phyloP scores from a whole-genome alignment of 2,797 vertebrate species.

The Sebastes flavidus region DNA sequence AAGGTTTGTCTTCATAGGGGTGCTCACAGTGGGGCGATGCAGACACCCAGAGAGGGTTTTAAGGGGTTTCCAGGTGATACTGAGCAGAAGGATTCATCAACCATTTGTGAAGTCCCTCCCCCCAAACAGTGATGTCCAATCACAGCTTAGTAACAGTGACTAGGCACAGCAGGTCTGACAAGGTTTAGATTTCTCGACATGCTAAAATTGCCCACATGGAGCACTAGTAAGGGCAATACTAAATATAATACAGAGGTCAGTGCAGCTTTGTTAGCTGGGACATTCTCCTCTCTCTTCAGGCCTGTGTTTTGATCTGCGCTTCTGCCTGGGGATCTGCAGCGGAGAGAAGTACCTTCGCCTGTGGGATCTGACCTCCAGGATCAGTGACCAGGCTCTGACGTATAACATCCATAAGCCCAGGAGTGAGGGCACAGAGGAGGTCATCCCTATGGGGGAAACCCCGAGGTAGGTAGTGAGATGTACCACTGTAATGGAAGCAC shows the following conservation, averaged over 20 bases:
- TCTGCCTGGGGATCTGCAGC: conserved; percentile 70
- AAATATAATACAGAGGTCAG: background rate
- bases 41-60: background rate
- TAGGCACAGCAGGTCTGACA: too few species aligned
- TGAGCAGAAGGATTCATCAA: background rate
- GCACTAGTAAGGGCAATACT: background rate
- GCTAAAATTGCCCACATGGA: too few species aligned
- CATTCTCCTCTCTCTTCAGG: conserved; percentile 29
- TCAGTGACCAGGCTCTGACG: conserved; percentile 73
- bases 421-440: conserved; percentile 69
- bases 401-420: conserved; percentile 70
- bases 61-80: too few species aligned
- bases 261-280: background rate
- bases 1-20: conserved; percentile 45
- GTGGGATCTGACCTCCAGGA: conserved; percentile 74
- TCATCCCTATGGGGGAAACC: conserved; percentile 59
- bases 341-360: conserved; percentile 65
- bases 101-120: background rate
- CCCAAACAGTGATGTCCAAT: too few species aligned
- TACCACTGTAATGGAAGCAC: too few species aligned
- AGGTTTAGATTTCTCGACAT: background rate
- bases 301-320: conserved; percentile 69
- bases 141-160: too few species aligned
- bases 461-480: conserved; percentile 51
- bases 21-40: background rate